Evolutionary conservation across 2,888 invertebrate species (phyloP).

Genomic region (Orgyia antiqua): DNA sequence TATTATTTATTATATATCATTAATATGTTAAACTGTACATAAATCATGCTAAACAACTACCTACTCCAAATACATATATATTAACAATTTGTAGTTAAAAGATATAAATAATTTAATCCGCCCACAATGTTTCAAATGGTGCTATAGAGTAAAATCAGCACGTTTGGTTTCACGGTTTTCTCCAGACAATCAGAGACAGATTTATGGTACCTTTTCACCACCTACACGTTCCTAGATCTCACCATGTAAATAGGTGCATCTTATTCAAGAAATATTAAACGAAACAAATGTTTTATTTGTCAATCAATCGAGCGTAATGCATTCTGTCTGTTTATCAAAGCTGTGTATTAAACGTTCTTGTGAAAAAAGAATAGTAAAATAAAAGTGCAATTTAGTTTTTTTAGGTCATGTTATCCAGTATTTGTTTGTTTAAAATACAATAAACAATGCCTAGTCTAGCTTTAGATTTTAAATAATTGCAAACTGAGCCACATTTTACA

Average conservation of each 20-base stretch:
- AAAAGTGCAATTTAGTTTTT: too few species aligned
- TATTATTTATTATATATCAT: too few species aligned
- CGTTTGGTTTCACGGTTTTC: conserved; percentile 55
- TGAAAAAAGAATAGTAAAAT: too few species aligned
- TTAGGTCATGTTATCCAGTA: too few species aligned
- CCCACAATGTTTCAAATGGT: conserved; percentile 46
- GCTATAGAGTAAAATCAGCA: conserved; percentile 33
- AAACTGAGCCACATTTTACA: too few species aligned
- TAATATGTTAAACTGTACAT: too few species aligned
- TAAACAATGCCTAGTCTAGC: too few species aligned
- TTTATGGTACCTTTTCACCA: conserved; percentile 53
- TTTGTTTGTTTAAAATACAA: too few species aligned
- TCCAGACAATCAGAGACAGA: conserved; percentile 52
- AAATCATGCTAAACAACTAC: too few species aligned
- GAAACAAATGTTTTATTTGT: conserved; percentile 4
- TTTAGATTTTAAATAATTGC: too few species aligned
- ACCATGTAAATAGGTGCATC: conserved; percentile 32
- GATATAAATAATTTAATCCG: conserved; percentile 41
- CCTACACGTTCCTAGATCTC: conserved; percentile 43
- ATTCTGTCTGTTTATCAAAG: conserved; percentile 1
- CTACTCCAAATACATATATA: too few species aligned
- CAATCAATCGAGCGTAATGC: conserved; percentile 4
- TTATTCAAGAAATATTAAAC: not conserved
- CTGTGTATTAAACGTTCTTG: too few species aligned
- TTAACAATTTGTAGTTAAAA: conserved; percentile 19